These are phyloP conservation scores for Amblyraja radiata DNA, from an alignment of 2,797 vertebrate genomes.

Conservation along the genomic window DNA sequence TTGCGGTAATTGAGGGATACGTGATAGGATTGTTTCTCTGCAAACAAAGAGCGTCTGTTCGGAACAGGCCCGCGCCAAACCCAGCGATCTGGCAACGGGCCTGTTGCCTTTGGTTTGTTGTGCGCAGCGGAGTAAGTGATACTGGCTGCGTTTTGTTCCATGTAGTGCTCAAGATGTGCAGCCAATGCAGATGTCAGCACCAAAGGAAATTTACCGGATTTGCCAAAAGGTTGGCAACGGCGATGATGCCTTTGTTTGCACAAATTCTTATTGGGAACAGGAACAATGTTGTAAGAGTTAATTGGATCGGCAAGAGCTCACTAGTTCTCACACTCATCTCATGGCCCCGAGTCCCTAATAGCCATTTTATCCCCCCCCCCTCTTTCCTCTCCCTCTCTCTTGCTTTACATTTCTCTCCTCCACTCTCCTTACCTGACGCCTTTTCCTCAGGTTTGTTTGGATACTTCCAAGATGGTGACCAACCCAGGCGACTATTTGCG, in stretches of 20 bases:
- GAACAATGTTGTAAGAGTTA: not conserved
- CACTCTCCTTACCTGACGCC: no score
- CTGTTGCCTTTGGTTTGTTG: not conserved
- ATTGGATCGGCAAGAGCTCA: not conserved
- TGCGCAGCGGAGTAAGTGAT: not conserved
- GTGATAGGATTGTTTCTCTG: not conserved
- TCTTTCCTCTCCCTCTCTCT: no score
- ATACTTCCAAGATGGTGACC: no score
- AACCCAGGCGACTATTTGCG: no score
- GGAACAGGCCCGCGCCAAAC: not conserved
- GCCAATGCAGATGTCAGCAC: not conserved
- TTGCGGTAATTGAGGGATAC: constrained; percentile 23
- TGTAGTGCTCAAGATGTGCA: not conserved
- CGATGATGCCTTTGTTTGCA: not conserved
- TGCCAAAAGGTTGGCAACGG: not conserved
- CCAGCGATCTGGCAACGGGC: constrained; percentile 8
- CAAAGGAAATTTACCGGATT: not conserved
- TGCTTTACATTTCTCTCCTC: no score
- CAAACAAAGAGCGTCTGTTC: constrained; percentile 19
- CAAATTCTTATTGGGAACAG: not conserved
- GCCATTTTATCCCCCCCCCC: no score
- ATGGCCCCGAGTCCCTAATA: no score
- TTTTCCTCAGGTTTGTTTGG: no score
- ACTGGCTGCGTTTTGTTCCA: not conserved
- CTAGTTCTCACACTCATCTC: not conserved